Evolutionary conservation across 2,888 invertebrate species (phyloP), one percentile per base, ranked within the genome.

Genomic region (Eledone cirrhosa): DNA sequence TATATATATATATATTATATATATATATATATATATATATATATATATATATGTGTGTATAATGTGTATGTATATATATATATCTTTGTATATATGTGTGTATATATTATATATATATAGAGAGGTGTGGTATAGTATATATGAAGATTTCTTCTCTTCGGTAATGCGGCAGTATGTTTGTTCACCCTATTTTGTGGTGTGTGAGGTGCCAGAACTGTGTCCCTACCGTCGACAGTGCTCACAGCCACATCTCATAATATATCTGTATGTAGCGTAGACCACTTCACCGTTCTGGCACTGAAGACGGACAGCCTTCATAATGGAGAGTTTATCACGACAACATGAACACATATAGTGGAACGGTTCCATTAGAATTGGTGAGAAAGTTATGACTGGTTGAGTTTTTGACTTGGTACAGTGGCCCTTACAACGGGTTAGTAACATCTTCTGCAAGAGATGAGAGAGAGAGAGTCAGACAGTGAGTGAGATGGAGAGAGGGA

Each of bases 231-330:
- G 41, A 65, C 80, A 80, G 48, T 81, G 80, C 11, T 82, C 79
- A 31, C 83, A 82, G 7, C 81, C 80, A 78, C 85, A 85, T 24
- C 80, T 74, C 13, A 85, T 53, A 22, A 85, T 85, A 67, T 84
- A 84, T 47, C 85, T 78, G 65, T 85, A 85, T 14, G 84, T 84
- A 24, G 85, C 85, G 59, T 81, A 85, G 16, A 81, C 82, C 19
- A 69, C 53, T 29, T 80, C 77, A 0, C 80, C 83, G 19, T 79
- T 77, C 72, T 81, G 78, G 79, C 85, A 85, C 31, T 80, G 69
- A 19, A 85, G 77, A 0, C 80, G 41, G 19, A 84, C 83, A 19
- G 85, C 85, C 48, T 84, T 84, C 84, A 85, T 84, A 67, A 85
- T 81, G 31, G 85, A 85, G 63, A 84, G 77, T 22, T 74, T 48